Percentiles rank a stretch among this genome's conserved stretches.
Evolutionary conservation across 2,113 vertebrate species (phyloP).

Genomic region (Tachysurus fulvidraco): DNA sequence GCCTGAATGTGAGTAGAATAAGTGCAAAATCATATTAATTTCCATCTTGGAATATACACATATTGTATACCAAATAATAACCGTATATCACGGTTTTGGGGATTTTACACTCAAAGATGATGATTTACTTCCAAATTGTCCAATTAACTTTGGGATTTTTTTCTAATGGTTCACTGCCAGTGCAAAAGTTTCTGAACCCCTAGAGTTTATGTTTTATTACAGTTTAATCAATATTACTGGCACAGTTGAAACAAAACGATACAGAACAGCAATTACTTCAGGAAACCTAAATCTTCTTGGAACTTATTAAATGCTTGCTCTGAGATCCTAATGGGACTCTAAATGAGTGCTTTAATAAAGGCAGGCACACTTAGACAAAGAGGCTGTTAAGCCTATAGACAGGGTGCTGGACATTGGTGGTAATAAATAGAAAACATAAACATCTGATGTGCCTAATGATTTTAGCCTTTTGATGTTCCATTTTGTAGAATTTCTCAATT

Average conservation of each 20-base stretch:
- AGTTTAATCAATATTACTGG: neutral
- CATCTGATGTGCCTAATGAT: neutral
- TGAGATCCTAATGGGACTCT: neutral
- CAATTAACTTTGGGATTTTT: neutral
- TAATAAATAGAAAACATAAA: neutral
- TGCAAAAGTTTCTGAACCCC: neutral
- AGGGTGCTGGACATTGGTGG: neutral
- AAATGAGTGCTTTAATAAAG: slow-evolving; percentile 13
- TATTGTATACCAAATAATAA: neutral
- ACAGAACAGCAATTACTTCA: neutral
- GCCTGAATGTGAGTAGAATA: neutral
- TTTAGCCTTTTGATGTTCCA: neutral
- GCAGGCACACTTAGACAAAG: neutral
- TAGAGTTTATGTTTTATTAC: neutral
- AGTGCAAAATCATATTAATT: neutral
- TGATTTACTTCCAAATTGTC: neutral
- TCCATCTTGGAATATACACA: neutral
- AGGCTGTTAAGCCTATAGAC: neutral
- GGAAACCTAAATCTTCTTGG: neutral
- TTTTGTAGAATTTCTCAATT: neutral
- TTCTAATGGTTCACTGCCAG: neutral
- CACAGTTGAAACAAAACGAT: neutral
- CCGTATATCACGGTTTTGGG: neutral
- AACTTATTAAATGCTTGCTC: slow-evolving; percentile 3
- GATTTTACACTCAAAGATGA: neutral